phyloP scores from a whole-genome alignment of 2,797 vertebrate species.

The Cirrhinus molitorella region DNA sequence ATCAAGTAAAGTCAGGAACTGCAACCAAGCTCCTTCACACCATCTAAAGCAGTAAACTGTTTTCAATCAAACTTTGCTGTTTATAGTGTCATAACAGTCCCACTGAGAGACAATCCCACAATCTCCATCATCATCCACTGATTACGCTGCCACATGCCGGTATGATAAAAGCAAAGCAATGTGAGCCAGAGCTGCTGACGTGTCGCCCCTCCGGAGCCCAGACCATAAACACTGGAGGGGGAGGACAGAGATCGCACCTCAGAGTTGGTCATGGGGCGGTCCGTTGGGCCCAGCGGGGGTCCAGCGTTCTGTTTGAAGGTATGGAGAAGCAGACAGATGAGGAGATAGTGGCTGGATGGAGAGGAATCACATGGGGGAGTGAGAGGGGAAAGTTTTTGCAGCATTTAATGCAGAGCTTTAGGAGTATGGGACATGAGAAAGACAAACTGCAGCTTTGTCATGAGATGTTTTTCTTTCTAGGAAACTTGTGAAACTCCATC shows the following conservation, averaged over 20 bases:
- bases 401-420: not conserved
- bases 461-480: not conserved
- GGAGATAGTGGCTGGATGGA: conserved; percentile 47
- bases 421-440: conserved; percentile 25
- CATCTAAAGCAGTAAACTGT: not conserved
- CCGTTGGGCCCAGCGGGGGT: conserved; percentile 61
- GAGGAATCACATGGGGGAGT: conserved; percentile 36
- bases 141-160: conserved; percentile 61
- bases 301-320: conserved; percentile 42
- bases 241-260: conserved; percentile 69
- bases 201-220: conserved; percentile 68
- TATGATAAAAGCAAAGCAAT: conserved; percentile 75
- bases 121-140: conserved; percentile 67
- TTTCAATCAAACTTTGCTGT: conserved; percentile 6
- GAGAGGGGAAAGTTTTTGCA: not conserved
- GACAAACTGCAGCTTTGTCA: not conserved
- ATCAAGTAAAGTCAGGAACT: not conserved
- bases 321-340: conserved; percentile 63
- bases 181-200: conserved; percentile 76
- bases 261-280: conserved; percentile 65
- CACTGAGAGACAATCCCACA: conserved; percentile 38
- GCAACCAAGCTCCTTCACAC: not conserved
- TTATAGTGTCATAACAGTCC: conserved; percentile 28
- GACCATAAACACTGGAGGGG: conserved; percentile 74
- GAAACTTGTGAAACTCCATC: not conserved